Evolutionary conservation across 2,113 vertebrate species (phyloP).

Genomic region (Enhydra lutris): DNA sequence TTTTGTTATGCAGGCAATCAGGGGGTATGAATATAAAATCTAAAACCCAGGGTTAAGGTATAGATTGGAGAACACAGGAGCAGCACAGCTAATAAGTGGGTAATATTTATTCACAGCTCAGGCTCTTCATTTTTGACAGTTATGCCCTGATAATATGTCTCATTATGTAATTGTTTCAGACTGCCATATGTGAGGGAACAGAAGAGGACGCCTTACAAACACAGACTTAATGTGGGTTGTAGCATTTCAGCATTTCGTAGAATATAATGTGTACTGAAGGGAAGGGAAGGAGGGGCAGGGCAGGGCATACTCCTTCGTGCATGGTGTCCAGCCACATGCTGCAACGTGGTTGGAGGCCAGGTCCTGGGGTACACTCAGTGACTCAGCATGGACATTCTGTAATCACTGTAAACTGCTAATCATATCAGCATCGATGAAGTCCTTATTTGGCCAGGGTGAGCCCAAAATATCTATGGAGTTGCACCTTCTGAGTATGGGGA

Average conservation of each 20-base stretch:
- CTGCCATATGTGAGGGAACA: conserved; percentile 62
- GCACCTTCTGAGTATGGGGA: not conserved
- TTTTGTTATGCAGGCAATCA: not conserved
- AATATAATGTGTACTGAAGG: not conserved
- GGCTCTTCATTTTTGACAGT: conserved; percentile 58
- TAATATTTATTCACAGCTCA: conserved; percentile 31
- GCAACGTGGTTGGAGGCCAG: no score
- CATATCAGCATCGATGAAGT: not conserved
- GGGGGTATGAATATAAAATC: not conserved
- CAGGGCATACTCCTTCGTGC: not conserved
- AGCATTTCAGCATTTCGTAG: not conserved
- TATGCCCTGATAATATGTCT: conserved; percentile 39
- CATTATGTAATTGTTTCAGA: conserved; percentile 69
- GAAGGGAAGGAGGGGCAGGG: not conserved
- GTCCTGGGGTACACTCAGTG: not conserved
- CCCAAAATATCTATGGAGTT: not conserved
- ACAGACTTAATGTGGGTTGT: conserved; percentile 52
- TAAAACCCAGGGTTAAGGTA: not conserved
- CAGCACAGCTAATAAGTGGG: not conserved
- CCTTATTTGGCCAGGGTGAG: not conserved
- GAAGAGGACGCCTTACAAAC: conserved; percentile 31
- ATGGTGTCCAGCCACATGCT: not conserved
- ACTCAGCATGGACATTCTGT: not conserved
- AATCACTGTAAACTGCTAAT: not conserved
- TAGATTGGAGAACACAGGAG: not conserved